phyloP scores from a whole-genome alignment of 2,113 vertebrate genomes.

The Tilapia sparmanii region DNA sequence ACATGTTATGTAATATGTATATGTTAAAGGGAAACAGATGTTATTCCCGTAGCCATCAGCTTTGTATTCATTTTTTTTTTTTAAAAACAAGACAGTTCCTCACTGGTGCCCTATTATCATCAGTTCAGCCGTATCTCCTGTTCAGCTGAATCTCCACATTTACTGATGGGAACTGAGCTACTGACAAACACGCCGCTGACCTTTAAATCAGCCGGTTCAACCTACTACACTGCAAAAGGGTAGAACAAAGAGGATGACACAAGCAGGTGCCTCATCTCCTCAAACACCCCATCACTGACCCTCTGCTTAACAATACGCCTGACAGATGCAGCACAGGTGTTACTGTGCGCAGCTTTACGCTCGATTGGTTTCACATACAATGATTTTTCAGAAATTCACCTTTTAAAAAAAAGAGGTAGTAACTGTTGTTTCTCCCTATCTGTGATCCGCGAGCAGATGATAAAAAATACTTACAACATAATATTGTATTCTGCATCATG shows the following conservation, averaged over 20 bases:
- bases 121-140: neutral
- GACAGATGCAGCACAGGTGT: slow-evolving; percentile 8
- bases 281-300: neutral
- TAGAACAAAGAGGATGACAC: slow-evolving; percentile 16
- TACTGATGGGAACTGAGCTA: slow-evolving; percentile 5
- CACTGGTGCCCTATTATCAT: neutral
- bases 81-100: rapidly evolving
- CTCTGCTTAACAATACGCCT: neutral
- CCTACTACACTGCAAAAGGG: neutral
- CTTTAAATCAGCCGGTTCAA: slow-evolving; percentile 26
- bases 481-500: neutral
- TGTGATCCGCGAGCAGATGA: neutral
- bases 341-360: neutral
- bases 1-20: neutral
- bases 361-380: neutral
- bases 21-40: neutral
- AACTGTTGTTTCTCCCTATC: neutral
- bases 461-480: neutral
- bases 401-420: neutral
- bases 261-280: neutral
- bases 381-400: neutral
- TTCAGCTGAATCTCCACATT: neutral
- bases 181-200: slow-evolving; percentile 41
- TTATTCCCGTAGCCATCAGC: neutral
- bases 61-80: neutral